Evolutionary conservation across 2,113 vertebrate species (phyloP).

Genomic region (Dryoscopus gambensis): DNA sequence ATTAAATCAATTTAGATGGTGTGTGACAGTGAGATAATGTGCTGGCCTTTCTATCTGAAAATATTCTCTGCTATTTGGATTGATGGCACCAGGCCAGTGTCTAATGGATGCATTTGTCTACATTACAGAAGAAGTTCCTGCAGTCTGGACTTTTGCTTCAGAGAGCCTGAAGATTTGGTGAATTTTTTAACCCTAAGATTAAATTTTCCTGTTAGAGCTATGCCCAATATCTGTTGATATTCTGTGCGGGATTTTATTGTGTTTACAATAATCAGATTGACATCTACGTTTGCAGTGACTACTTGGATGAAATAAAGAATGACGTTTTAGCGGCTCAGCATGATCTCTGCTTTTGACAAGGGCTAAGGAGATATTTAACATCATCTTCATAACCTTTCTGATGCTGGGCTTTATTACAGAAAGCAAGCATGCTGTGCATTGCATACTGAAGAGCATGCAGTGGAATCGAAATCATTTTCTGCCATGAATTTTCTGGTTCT

Average conservation of each 20-base stretch:
- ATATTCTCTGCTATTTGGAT: neutral
- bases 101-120: slow-evolving; percentile 35
- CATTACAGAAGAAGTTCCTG: slow-evolving; percentile 1
- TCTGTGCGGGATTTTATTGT: neutral
- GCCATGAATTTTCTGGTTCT: neutral
- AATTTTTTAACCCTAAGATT: neutral
- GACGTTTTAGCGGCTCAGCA: neutral
- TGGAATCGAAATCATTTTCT: neutral
- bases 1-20: slow-evolving; percentile 40
- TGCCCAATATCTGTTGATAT: neutral
- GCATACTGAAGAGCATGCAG: neutral
- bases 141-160: neutral
- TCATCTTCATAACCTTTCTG: neutral
- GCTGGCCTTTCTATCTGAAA: slow-evolving; percentile 1
- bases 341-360: neutral
- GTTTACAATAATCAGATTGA: neutral
- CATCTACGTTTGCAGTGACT: neutral
- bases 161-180: neutral
- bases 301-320: neutral
- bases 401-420: neutral
- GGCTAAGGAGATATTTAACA: neutral
- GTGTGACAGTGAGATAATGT: slow-evolving; percentile 1
- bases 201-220: neutral
- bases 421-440: neutral
- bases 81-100: slow-evolving; percentile 31